Conservation (phyloP, 2,113 vertebrate genomes). For the Callipepla squamata region DNA sequence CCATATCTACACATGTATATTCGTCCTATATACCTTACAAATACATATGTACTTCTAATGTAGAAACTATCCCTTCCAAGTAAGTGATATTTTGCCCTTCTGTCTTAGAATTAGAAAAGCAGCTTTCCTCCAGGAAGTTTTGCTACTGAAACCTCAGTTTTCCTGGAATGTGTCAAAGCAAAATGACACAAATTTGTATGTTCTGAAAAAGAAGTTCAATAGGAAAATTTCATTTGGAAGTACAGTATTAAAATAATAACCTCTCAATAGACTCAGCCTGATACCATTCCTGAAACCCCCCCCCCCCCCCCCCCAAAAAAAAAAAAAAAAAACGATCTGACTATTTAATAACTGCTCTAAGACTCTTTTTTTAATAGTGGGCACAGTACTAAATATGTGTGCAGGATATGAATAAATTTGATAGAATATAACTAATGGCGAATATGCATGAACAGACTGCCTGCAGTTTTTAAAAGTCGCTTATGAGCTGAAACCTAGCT, state of each 20-base stretch:
- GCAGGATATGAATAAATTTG: background rate
- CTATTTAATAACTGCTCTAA: background rate
- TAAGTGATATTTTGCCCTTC: background rate
- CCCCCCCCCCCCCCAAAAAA: too few species aligned
- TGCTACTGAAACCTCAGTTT: background rate
- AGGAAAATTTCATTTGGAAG: background rate
- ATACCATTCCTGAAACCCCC: background rate
- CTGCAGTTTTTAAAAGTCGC: background rate
- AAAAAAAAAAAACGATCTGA: background rate
- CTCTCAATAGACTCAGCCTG: background rate
- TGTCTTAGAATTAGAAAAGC: background rate
- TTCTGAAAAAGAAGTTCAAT: background rate
- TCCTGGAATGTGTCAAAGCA: background rate
- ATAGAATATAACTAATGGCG: background rate
- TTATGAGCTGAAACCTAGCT: rapidly evolving
- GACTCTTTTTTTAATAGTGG: background rate
- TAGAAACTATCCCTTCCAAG: background rate
- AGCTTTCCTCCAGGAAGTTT: background rate
- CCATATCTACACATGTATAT: background rate
- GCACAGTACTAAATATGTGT: background rate
- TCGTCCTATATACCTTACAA: background rate
- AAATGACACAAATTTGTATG: background rate
- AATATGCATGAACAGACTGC: background rate
- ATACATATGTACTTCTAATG: background rate
- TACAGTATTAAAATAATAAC: background rate